phyloP scores from a whole-genome alignment of 2,888 invertebrate species.

The Galerucella pusilla region DNA sequence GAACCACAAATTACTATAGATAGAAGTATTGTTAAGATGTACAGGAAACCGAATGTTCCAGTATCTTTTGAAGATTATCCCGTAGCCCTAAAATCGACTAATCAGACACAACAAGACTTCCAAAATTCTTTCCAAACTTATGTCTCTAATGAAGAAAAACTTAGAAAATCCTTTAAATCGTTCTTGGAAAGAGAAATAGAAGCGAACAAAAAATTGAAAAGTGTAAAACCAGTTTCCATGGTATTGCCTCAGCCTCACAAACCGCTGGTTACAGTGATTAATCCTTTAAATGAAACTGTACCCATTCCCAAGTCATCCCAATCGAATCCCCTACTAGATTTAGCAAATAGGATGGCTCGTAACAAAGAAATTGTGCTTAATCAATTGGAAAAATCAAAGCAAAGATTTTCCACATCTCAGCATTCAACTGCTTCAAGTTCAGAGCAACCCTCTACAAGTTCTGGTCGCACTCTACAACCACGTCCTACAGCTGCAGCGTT shows the following conservation, averaged over 20 bases:
- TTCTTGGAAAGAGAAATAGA: neutral
- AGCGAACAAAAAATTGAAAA: neutral
- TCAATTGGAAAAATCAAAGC: neutral
- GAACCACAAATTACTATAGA: slow-evolving; percentile 1
- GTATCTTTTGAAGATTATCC: neutral
- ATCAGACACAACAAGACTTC: neutral
- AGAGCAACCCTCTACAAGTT: neutral
- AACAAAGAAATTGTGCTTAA: slow-evolving; percentile 9
- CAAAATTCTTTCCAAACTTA: neutral
- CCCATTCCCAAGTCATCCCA: neutral
- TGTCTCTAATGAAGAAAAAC: neutral
- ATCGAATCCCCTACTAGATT: slow-evolving; percentile 5
- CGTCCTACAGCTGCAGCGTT: slow-evolving; percentile 1
- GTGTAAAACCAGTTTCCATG: neutral
- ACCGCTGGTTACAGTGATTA: neutral
- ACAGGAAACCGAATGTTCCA: neutral
- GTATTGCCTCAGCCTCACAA: neutral
- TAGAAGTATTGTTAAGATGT: slow-evolving; percentile 1
- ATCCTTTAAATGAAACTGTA: neutral
- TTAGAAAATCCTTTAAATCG: neutral
- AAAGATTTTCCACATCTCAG: neutral
- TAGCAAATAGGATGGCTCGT: slow-evolving; percentile 9
- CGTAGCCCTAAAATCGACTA: neutral
- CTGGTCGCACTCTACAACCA: neutral
- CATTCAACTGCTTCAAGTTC: neutral